phyloP scores from a whole-genome alignment of 2,113 vertebrate species.

The Meles meles region DNA sequence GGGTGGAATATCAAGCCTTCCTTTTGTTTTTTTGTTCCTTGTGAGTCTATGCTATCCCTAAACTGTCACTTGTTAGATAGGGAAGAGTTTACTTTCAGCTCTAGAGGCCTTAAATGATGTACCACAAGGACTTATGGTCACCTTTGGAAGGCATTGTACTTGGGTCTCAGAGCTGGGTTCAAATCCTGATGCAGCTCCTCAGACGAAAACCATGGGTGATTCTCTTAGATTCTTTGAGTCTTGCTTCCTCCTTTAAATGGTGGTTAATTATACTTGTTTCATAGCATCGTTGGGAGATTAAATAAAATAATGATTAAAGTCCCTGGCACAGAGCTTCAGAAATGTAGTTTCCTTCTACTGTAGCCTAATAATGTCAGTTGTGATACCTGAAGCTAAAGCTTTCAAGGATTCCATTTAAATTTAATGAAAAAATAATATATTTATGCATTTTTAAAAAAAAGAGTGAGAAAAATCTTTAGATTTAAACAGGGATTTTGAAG shows the following conservation, averaged over 20 bases:
- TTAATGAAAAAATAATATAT: neutral
- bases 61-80: neutral
- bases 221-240: neutral
- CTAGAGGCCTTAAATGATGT: neutral
- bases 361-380: neutral
- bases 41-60: neutral
- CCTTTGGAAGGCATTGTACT: neutral
- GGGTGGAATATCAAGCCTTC: neutral
- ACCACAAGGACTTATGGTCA: neutral
- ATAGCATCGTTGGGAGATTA: neutral
- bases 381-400: neutral
- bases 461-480: conserved; percentile 9
- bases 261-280: neutral
- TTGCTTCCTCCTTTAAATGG: neutral
- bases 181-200: neutral
- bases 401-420: neutral
- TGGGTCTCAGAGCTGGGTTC: neutral
- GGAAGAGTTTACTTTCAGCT: neutral
- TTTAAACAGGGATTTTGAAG: conserved; percentile 36
- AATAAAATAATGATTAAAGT: neutral
- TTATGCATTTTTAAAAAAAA: neutral
- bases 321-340: neutral
- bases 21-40: neutral
- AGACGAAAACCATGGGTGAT: neutral
- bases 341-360: neutral